These are phyloP conservation scores for Neocloeon triangulifer DNA, from an alignment of 1,140 invertebrate genomes.

Conservation along the genomic window DNA sequence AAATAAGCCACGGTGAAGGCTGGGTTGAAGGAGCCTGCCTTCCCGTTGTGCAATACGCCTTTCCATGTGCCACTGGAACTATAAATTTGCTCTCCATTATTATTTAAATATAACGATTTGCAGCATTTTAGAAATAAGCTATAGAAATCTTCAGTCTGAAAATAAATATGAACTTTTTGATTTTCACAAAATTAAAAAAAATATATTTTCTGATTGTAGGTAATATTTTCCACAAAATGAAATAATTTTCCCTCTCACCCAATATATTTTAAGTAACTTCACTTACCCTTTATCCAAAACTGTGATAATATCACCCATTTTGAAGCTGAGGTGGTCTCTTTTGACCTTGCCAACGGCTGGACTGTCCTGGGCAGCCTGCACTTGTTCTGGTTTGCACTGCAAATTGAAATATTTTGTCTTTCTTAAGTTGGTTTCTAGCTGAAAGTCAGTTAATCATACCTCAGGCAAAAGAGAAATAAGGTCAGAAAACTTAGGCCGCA, in stretches of 20 bases:
- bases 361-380: constrained; percentile 45
- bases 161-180: too few relatives aligned
- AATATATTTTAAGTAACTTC: constrained; percentile 11
- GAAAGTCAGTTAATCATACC: too few relatives aligned
- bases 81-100: too few relatives aligned
- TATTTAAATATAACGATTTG: too few relatives aligned
- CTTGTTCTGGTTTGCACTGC: constrained; percentile 66
- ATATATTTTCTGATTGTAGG: too few relatives aligned
- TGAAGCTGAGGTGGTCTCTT: constrained; percentile 56
- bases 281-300: constrained; percentile 73
- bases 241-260: too few relatives aligned
- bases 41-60: constrained; percentile 60
- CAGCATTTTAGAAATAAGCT: too few relatives aligned
- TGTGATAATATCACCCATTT: constrained; percentile 75
- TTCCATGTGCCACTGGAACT: constrained; percentile 41
- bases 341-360: constrained; percentile 18
- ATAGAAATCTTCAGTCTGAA: too few relatives aligned
- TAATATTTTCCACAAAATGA: too few relatives aligned
- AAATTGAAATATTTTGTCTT: constrained; percentile 5
- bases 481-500: constrained; percentile 76
- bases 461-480: constrained; percentile 58
- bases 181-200: too few relatives aligned
- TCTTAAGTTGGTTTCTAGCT: background rate
- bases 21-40: constrained; percentile 75
- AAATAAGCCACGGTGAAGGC: constrained; percentile 71